Evolutionary conservation across 2,113 vertebrate species (phyloP).

Genomic region (Numida meleagris): DNA sequence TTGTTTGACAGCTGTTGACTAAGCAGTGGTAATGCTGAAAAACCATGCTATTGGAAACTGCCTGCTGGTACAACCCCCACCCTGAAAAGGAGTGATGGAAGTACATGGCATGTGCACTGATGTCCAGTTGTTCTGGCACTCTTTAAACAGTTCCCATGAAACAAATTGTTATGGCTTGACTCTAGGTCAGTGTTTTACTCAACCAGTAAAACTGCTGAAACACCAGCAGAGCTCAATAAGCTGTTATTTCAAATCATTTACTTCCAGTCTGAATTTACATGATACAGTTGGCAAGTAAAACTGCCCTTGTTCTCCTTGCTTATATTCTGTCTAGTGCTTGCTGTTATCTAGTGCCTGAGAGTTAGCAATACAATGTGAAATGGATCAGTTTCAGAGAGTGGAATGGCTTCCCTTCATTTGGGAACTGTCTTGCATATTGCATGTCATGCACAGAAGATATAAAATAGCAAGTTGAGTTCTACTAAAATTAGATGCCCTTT

Average conservation of each 20-base stretch:
- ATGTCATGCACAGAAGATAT: background rate
- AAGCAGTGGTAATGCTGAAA: background rate
- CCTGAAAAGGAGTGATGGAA: background rate
- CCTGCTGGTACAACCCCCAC: background rate
- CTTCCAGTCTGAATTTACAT: background rate
- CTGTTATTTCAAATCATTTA: background rate
- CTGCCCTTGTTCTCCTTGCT: background rate
- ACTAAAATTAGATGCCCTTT: background rate
- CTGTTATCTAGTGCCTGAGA: background rate
- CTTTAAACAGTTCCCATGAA: background rate
- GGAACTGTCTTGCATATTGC: background rate
- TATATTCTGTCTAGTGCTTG: background rate
- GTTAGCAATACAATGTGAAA: background rate
- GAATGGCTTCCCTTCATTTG: background rate
- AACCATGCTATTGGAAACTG: background rate
- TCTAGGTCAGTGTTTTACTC: background rate
- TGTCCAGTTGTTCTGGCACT: background rate
- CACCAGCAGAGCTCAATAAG: background rate
- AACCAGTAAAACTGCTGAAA: background rate
- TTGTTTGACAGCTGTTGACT: background rate
- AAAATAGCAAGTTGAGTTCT: background rate
- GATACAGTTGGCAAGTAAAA: background rate
- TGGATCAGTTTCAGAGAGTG: background rate
- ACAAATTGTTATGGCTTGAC: background rate
- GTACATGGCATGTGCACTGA: background rate